Base-by-base conservation (phyloP, 1,140 invertebrate genomes). In the Phymastichus coffea region DNA sequence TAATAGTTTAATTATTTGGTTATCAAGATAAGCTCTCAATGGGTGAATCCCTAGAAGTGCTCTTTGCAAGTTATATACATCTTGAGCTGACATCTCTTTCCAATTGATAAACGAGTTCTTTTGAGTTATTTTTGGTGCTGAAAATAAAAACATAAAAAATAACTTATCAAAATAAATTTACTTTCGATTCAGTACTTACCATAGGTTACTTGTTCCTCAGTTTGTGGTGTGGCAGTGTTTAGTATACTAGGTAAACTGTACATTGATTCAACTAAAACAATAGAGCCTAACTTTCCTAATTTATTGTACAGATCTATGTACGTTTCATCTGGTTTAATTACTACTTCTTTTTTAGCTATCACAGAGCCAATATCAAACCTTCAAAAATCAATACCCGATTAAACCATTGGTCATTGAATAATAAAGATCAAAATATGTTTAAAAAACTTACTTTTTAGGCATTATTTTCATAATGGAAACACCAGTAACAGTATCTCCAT, bases 351-450 rank as follows among this genome's bases (percentile, higher is more conserved):
- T 74, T 92, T 88, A 17, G 81, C 72, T 60, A 96, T 74, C 63
- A 96, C 86, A 68, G 93, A 86, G 54, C 94, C 94, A 66, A 90
- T 80, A 82, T 97, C 95, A 85, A 96, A 97, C 64, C 86, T 76
- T 47, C 61, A 64, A 22, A 41, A 43, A 19, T 57, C 4, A 28
- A 43, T 1, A 52, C 30, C 9, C 25, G 10, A 43, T 47, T 17
- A 12, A 30, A 7, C 23, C 26, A 48, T 57, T 40, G 4, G 19
- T 15, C 2, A 10, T 48, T 35, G 6, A n/a, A n/a, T 49, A 20
- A 35, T 44, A 2, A 14, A 23, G n/a, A n/a, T 43, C 1, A 41
- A 4, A 40, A 22, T 28, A 41, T 17, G 14, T 17, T 28, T 14
- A 49, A 23, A 56, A 47, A 17, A 4, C 47, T 14, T 76, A 88